Base-by-base conservation (phyloP, 2,888 invertebrate genomes). In the Pocota personata region DNA sequence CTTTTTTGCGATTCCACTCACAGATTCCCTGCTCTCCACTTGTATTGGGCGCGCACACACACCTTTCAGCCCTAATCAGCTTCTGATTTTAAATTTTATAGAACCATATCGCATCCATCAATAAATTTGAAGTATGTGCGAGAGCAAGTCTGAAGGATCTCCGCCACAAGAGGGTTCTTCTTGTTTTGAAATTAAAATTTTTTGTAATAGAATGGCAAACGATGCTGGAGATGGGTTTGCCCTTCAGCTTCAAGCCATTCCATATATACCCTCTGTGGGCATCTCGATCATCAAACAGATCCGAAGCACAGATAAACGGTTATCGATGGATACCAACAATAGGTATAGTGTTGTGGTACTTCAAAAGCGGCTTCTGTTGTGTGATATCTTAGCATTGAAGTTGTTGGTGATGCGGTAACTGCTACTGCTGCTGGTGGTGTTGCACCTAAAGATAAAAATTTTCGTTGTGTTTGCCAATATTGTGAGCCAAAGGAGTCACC, bases 31-130 rank as follows among this genome's bases (percentile, higher is more conserved):
- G 43, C n/a, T 16, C 12, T 4, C 12, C n/a, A 48, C 37, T 43
- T 6, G 30, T 30, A 37, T 27, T 27, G 55, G 24, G 46, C 30
- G 3, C 16, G 14, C 32, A 21, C 48, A 46, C 5, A 32, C 21
- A 84, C 79, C 79, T 64, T 37, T 55, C 66, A 55, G 60, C 40
- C 58, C 71, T 86, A 86, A 86, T 86, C 86, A 86, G 80, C 86
- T 86, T 72, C 86, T 86, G 86, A 86, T 86, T 86, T 86, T 66
- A 80, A 72, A 64, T 76, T 76, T 80, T 80, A 86, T 72, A 86
- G 71, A 86, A 86, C 86, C 86, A 86, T 86, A 86, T 86, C 86
- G 86, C 86, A 86, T 86, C 86, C 86, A 86, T 86, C 86, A 86
- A 86, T 86, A 86, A 86, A 86, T 86, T 86, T 86, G 86, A 86